Conservation (phyloP, 2,888 invertebrate genomes). For the Leptopilina myrica region DNA sequence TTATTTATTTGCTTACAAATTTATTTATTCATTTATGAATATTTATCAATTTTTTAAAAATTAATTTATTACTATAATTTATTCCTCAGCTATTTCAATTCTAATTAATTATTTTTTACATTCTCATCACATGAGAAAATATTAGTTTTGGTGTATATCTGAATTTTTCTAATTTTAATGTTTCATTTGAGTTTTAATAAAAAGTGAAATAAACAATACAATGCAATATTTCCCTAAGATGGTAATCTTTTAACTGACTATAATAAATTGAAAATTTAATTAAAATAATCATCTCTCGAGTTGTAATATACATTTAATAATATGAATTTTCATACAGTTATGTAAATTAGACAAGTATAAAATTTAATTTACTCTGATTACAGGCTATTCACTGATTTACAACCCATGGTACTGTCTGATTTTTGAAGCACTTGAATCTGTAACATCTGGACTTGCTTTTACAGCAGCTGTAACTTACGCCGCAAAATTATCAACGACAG, state of each 20-base stretch:
- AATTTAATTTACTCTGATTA: constrained; percentile 39
- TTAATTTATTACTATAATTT: too few relatives aligned
- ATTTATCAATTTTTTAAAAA: too few relatives aligned
- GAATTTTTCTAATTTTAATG: too few relatives aligned
- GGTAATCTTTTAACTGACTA: not conserved
- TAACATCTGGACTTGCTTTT: constrained; percentile 86
- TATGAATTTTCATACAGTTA: not conserved
- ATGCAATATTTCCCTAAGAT: not conserved
- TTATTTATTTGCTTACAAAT: too few relatives aligned
- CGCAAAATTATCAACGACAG: constrained; percentile 84
- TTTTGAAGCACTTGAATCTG: constrained; percentile 87
- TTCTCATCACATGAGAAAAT: too few relatives aligned
- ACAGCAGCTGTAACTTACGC: constrained; percentile 89
- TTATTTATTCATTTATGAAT: too few relatives aligned
- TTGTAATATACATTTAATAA: not conserved
- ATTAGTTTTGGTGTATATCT: too few relatives aligned
- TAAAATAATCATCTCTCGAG: not conserved
- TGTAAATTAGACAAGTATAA: not conserved
- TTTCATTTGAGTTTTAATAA: too few relatives aligned
- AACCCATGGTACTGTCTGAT: constrained; percentile 86
- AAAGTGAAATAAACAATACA: not conserved
- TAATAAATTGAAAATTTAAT: not conserved
- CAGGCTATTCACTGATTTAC: constrained; percentile 86
- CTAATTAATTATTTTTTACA: too few relatives aligned
- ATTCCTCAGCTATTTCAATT: too few relatives aligned